Base-by-base conservation (phyloP, 2,888 invertebrate species). In the Phymatocera aterrima region DNA sequence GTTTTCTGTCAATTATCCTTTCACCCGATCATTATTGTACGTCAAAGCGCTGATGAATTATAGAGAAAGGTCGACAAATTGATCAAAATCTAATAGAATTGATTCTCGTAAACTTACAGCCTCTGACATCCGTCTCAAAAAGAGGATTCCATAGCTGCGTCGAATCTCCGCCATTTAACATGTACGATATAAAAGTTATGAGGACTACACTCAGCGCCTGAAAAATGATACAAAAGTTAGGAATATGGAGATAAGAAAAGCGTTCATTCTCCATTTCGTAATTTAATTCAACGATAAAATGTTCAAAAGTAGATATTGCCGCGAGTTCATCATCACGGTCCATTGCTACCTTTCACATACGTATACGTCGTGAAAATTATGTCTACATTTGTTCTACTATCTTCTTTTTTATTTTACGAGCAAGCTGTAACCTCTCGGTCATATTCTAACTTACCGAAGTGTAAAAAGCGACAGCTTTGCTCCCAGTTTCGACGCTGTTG, bases 91-190 rank as follows among this genome's bases (percentile, higher is more conserved):
- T n/a, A 79, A 40, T 31, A 72, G 31, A 40, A 15, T 48, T 28
- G n/a, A 21, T 28, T 24, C 68, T 40, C 8, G 15, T 5, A 8
- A 74, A 93, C 95, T 93, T 91, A 96, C 95, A 95, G 83, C 91
- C 91, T 87, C 95, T 92, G 6, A 96, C 93, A 91, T 97, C 97
- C 40, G 97, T 94, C 91, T 98, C 97, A 91, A 97, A 98, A 43
- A 97, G 91, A 0, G 97, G 97, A 86, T 96, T 96, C 92, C 97
- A 97, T 3, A 97, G 91, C 89, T 97, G 97, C 0, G 96, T 94
- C 0, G 97, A 97, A 86, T 97, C 97, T 24, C 97, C 97, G n/a
- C 97, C 97, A 82, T 90, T 90, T 92, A 97, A 93, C 91, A 96
- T 95, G 88, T 97, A 97, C 0, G 91, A 90, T 79, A 96, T 94